These are phyloP conservation scores for Catagonus wagneri DNA, from an alignment of 2,113 vertebrate genomes.

Conservation along the genomic window DNA sequence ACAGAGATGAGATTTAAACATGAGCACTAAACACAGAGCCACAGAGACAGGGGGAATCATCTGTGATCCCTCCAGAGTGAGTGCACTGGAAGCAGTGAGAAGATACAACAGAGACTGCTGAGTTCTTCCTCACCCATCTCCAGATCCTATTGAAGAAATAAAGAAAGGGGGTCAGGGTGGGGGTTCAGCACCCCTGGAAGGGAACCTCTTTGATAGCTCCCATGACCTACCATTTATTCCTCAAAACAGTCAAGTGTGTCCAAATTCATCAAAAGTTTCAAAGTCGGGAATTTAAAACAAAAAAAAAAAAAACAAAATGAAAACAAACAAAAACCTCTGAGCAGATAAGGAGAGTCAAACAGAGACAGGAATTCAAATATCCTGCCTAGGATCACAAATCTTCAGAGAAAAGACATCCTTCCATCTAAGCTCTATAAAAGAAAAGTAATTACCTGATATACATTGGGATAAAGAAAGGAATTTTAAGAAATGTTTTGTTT, in stretches of 20 bases:
- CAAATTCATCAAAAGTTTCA: neutral
- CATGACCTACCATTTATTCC: neutral
- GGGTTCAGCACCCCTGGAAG: neutral
- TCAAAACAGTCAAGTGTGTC: neutral
- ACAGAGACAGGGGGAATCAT: neutral
- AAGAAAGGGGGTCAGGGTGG: neutral
- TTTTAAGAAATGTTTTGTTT: neutral
- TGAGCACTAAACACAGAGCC: neutral
- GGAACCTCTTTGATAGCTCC: neutral
- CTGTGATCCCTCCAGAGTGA: neutral
- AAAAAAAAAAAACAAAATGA: too few relatives aligned
- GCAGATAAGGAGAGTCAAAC: neutral
- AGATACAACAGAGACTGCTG: neutral
- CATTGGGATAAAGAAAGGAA: neutral
- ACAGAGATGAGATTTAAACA: neutral
- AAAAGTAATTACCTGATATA: neutral
- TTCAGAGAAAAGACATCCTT: neutral
- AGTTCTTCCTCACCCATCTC: neutral
- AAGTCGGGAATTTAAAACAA: neutral
- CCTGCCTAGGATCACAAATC: neutral
- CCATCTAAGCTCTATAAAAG: neutral
- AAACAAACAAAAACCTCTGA: neutral
- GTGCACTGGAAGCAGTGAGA: fast-evolving
- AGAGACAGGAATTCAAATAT: neutral
- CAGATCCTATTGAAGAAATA: neutral